phyloP scores from a whole-genome alignment of 2,797 vertebrate species.

The Amniataba percoides region DNA sequence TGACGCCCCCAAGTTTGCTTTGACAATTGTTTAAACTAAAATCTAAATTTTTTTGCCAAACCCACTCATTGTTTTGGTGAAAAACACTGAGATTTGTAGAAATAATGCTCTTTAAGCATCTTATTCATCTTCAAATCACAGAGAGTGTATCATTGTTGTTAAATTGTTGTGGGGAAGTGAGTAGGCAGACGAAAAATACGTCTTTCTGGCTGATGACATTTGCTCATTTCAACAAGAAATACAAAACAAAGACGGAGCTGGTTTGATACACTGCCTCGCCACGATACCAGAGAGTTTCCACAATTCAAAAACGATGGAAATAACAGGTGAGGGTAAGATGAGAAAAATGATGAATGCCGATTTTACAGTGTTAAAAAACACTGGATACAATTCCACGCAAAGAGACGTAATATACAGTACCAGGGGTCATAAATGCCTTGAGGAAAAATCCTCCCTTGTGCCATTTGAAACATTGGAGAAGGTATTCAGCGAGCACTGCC shows the following conservation, averaged over 20 bases:
- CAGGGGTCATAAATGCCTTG: conserved; percentile 49
- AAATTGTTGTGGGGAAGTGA: conserved; percentile 42
- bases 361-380: conserved; percentile 51
- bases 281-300: conserved; percentile 17
- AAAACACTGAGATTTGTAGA: conserved; percentile 47
- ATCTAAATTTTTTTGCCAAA: conserved; percentile 42
- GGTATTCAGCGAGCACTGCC: conserved; percentile 48
- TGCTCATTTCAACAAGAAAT: conserved; percentile 61
- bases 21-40: conserved; percentile 46
- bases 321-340: neutral
- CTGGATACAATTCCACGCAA: conserved; percentile 37
- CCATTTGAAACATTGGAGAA: conserved; percentile 55
- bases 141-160: conserved; percentile 28
- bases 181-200: conserved; percentile 36
- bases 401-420: conserved; percentile 40
- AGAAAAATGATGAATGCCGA: conserved; percentile 37
- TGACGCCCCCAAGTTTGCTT: conserved; percentile 55
- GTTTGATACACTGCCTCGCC: conserved; percentile 15
- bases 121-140: conserved; percentile 51
- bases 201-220: conserved; percentile 66
- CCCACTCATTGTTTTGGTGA: conserved; percentile 48
- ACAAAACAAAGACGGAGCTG: conserved; percentile 32
- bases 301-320: conserved; percentile 11
- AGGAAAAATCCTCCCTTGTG: conserved; percentile 52
- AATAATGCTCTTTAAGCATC: conserved; percentile 44